Evolutionary conservation across 1,140 invertebrate species (phyloP), one percentile per base, ranked within the genome.

Genomic region (Diploscapter pachys): DNA sequence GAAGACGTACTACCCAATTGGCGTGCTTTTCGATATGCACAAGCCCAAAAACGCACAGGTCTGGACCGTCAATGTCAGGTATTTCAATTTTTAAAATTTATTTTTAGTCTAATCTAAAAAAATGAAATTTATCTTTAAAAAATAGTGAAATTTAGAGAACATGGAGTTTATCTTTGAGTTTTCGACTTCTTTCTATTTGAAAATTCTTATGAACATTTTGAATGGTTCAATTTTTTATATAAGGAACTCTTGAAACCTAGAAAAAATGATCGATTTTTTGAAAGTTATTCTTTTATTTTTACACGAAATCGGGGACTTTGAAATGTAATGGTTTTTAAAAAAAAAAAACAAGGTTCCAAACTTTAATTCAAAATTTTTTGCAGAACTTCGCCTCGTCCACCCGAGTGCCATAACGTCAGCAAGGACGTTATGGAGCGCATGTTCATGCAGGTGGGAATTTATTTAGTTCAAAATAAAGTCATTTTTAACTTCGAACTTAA

Each of bases 1-100:
- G 13, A 96, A 95, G 87, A 95, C 94, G 91, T 91, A 98, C 86
- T 93, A 94, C 88, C 96, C 96, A 13, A 93, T 98, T 81, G 96
- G 96, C 66, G 91, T 98, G 51, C 88, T 98, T 4, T 93, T 92
- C 88, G 96, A 99, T 88, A 87, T 96, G 70, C 89, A 90, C 85
- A 72, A 53, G 31, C 48, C 56, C 9, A 11, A 89, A 88, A 4
- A 89, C 90, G 78, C 91, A 92, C 70, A 89, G 90, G 52, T 89
- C 77, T 88, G 96, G 56, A 95, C 96, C 0, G 98, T 96, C 95
- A 91, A 89, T 78, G 88, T 99, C 8, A 95, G 57, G 93, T 98
- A n/a, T 94, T 96, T 86, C 98, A 97, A 88, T 92, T 94, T 59
- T 48, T 59, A 53, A 49, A 48, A 0, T 5, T 11, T 64, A 50